Conservation (phyloP, 2,113 vertebrate genomes). For the Mormoops blainvillei region DNA sequence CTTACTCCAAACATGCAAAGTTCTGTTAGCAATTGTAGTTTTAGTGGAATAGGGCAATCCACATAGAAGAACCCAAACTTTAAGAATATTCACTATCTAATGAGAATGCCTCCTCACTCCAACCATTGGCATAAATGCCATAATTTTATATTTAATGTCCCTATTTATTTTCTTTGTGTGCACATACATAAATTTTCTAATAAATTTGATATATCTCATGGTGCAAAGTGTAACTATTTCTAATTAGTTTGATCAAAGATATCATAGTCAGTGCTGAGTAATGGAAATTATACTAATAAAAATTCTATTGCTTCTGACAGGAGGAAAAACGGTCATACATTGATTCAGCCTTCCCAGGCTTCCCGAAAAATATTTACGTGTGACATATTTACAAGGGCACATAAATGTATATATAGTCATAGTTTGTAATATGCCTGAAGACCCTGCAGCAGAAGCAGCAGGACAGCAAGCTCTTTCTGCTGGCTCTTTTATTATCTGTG, state of each 20-base stretch:
- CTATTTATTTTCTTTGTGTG: conserved; percentile 70
- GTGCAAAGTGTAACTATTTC: conserved; percentile 75
- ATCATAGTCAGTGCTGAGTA: conserved; percentile 74
- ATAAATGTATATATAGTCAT: conserved; percentile 53
- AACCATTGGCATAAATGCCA: conserved; percentile 55
- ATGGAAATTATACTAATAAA: conserved; percentile 78
- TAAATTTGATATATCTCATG: conserved; percentile 73
- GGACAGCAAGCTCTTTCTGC: conserved; percentile 46
- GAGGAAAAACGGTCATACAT: conserved; percentile 38
- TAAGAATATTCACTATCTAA: conserved; percentile 54
- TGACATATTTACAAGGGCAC: conserved; percentile 71
- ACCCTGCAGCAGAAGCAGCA: background rate
- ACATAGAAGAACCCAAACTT: conserved; percentile 25
- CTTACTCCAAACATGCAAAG: background rate
- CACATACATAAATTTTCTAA: conserved; percentile 69
- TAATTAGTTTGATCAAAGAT: conserved; percentile 80
- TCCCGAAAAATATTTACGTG: conserved; percentile 69
- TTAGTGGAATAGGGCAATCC: conserved; percentile 18
- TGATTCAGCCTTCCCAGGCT: conserved; percentile 56
- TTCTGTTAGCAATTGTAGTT: conserved; percentile 29
- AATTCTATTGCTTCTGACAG: conserved; percentile 70
- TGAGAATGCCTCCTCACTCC: conserved; percentile 64
- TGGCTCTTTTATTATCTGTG: conserved; percentile 26
- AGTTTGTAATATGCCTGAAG: conserved; percentile 68
- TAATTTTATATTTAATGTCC: conserved; percentile 72